Conservation (phyloP, 2,888 invertebrate genomes). For the Homarus gammarus region DNA sequence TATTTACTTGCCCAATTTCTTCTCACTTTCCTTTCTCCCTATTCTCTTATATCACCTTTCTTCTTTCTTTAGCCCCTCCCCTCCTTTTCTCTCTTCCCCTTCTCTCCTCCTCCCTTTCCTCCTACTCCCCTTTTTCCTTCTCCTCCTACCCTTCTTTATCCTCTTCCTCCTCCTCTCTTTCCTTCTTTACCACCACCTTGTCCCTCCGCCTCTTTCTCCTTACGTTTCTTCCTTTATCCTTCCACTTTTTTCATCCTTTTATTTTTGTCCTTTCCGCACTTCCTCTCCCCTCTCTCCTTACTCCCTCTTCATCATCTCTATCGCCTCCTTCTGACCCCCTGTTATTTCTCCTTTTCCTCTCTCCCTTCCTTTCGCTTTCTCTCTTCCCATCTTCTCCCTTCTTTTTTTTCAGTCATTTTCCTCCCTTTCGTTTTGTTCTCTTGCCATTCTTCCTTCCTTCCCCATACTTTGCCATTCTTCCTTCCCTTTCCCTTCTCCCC, state of each 20-base stretch:
- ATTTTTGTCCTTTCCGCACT: background rate
- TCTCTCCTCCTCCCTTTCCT: too few relatives aligned
- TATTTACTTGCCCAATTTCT: too few relatives aligned
- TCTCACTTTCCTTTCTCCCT: too few relatives aligned
- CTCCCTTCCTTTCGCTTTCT: background rate
- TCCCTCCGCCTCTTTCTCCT: background rate
- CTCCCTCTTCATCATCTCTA: background rate
- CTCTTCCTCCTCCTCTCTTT: too few relatives aligned
- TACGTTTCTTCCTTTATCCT: background rate
- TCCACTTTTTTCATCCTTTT: background rate
- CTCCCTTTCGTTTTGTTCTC: background rate
- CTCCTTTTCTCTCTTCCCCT: too few relatives aligned
- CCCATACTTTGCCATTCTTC: background rate
- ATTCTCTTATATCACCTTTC: too few relatives aligned
- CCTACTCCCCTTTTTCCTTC: too few relatives aligned
- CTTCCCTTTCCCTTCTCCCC: too few relatives aligned
- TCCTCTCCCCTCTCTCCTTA: background rate
- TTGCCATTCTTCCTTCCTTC: background rate
- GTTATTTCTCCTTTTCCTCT: background rate
- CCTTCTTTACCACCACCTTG: background rate
- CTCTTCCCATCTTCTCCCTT: background rate
- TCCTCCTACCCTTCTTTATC: too few relatives aligned
- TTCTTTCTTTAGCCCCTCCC: too few relatives aligned
- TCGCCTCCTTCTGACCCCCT: background rate
- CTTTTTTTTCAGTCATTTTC: background rate